Conservation (phyloP, 2,113 vertebrate species). For the Fregetta grallaria region DNA sequence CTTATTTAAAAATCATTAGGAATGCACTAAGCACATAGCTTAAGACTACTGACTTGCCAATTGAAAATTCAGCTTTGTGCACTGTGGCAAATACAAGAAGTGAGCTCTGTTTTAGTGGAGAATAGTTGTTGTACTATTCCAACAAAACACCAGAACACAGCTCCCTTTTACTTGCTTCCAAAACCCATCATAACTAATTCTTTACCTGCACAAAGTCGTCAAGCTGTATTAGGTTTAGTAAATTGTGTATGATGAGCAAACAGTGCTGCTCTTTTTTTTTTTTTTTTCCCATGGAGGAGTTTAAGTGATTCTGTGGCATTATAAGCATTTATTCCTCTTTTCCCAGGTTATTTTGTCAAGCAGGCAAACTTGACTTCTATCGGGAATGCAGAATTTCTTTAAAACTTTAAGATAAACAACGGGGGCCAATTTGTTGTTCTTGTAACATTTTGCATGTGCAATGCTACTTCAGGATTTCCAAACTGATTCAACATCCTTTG, state of each 20-base stretch:
- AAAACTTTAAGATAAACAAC: not conserved
- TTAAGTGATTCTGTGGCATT: not conserved
- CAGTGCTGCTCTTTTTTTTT: not conserved
- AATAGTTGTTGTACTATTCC: not conserved
- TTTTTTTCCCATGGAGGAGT: not conserved
- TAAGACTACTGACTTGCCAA: not conserved
- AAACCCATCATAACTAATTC: not conserved
- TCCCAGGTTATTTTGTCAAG: not conserved
- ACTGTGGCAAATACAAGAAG: not conserved
- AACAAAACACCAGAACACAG: not conserved
- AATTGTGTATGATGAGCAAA: not conserved
- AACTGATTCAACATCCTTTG: not conserved
- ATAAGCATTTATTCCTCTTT: not conserved
- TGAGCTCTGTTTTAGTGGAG: not conserved
- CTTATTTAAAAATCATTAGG: not conserved
- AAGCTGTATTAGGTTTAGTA: not conserved
- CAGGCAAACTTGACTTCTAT: not conserved
- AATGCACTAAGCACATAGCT: not conserved
- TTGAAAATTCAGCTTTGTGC: not conserved
- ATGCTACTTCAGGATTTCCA: not conserved
- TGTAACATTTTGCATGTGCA: not conserved
- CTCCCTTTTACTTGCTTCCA: not conserved
- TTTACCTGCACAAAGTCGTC: not conserved
- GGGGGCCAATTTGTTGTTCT: not conserved
- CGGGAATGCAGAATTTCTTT: not conserved